Percentiles rank a stretch among this genome's conserved stretches.
Conservation (phyloP, 2,113 vertebrate genomes). For the Acinonyx jubatus region DNA sequence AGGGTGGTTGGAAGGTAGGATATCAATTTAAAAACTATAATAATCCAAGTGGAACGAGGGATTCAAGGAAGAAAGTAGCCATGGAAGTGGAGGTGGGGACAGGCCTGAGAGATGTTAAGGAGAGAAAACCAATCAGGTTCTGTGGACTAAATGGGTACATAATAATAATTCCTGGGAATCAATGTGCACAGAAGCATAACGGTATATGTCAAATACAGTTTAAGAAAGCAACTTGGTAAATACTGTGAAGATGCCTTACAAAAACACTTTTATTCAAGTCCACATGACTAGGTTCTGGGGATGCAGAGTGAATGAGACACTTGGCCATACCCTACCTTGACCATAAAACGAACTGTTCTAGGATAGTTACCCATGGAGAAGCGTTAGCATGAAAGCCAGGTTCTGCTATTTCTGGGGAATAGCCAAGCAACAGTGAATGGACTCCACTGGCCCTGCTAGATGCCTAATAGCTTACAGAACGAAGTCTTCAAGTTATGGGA, state of each 20-base stretch:
- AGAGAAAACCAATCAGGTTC: background rate
- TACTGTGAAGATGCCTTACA: background rate
- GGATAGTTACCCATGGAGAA: background rate
- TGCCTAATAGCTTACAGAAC: background rate
- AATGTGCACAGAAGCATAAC: background rate
- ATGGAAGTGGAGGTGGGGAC: background rate
- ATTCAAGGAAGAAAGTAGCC: background rate
- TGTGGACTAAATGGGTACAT: background rate
- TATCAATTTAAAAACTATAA: slow-evolving; percentile 4
- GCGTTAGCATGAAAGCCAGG: background rate
- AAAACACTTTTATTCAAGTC: background rate
- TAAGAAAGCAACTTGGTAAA: background rate
- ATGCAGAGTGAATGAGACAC: background rate
- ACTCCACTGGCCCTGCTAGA: background rate
- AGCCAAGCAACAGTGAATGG: background rate
- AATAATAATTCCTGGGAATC: background rate
- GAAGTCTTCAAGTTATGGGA: background rate
- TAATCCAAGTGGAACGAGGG: background rate
- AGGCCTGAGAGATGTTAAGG: background rate
- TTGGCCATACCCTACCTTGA: background rate
- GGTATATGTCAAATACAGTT: background rate
- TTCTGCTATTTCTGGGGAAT: background rate
- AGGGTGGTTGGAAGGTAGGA: background rate
- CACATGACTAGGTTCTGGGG: background rate
- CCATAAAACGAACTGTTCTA: background rate